These are phyloP conservation scores for Eubasilissa splendida DNA, from an alignment of 2,888 invertebrate genomes.

Conservation along the genomic window DNA sequence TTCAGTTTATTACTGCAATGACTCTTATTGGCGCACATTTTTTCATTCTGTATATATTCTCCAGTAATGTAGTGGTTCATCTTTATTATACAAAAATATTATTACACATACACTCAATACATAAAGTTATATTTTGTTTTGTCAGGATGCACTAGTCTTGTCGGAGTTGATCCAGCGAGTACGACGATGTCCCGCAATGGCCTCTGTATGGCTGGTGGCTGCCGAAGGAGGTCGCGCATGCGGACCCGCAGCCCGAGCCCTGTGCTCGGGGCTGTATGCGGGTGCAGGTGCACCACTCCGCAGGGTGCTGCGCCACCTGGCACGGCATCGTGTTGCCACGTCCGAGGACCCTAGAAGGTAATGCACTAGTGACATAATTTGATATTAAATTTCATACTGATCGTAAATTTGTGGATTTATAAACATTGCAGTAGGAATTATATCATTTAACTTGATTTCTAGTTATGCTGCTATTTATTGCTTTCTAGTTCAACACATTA, in stretches of 20 bases:
- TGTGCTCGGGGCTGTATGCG: slow-evolving; percentile 69
- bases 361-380: slow-evolving; percentile 46
- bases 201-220: slow-evolving; percentile 68
- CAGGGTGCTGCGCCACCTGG: slow-evolving; percentile 66
- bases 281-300: slow-evolving; percentile 62
- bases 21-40: too few relatives aligned
- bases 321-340: slow-evolving; percentile 68
- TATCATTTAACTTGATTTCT: too few relatives aligned
- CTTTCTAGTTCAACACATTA: too few relatives aligned
- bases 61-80: slow-evolving; percentile 50
- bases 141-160: slow-evolving; percentile 67
- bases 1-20: too few relatives aligned
- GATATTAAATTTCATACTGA: neutral
- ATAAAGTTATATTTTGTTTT: neutral
- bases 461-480: too few relatives aligned
- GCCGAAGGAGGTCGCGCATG: slow-evolving; percentile 66
- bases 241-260: slow-evolving; percentile 63
- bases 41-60: too few relatives aligned
- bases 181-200: slow-evolving; percentile 68
- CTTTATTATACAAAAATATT: neutral
- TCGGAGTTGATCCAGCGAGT: slow-evolving; percentile 71
- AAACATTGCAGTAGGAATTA: too few relatives aligned
- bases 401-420: too few relatives aligned
- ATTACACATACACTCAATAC: neutral
- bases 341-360: slow-evolving; percentile 69